Evolutionary conservation across 1,140 invertebrate genomes (phyloP).

Genomic region (Nasonia longicornis): DNA sequence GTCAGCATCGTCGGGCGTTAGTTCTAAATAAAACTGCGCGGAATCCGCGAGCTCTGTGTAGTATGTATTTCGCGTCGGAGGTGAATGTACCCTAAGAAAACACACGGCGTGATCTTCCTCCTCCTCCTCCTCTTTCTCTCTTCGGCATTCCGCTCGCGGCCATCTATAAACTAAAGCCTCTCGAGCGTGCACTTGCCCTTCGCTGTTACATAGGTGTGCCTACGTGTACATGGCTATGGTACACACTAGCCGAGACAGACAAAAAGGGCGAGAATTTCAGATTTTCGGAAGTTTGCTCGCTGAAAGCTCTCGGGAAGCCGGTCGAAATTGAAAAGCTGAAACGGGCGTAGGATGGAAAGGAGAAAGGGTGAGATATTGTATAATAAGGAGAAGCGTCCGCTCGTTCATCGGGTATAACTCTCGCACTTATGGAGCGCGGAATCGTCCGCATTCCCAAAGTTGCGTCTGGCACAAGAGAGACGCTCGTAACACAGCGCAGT

Average conservation of each 20-base stretch:
- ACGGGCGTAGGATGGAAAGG: not conserved
- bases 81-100: constrained; percentile 41
- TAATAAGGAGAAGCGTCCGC: no score
- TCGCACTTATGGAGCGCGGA: no score
- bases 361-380: not conserved
- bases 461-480: no score
- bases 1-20: not conserved
- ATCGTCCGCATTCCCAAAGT: no score
- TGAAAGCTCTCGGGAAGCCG: no score
- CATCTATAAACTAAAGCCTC: not conserved
- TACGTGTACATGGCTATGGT: no score
- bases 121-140: constrained; percentile 2
- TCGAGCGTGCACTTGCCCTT: constrained; percentile 1
- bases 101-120: not conserved
- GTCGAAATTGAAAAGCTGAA: no score
- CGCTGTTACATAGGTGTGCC: not conserved
- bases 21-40: constrained; percentile 43
- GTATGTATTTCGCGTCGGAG: not conserved
- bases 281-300: not conserved
- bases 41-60: constrained; percentile 6
- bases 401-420: no score
- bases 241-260: not conserved
- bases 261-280: not conserved
- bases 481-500: not conserved
- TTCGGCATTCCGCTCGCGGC: constrained; percentile 13